Base-by-base conservation (phyloP, 2,113 vertebrate genomes). In the Azemiops feae region DNA sequence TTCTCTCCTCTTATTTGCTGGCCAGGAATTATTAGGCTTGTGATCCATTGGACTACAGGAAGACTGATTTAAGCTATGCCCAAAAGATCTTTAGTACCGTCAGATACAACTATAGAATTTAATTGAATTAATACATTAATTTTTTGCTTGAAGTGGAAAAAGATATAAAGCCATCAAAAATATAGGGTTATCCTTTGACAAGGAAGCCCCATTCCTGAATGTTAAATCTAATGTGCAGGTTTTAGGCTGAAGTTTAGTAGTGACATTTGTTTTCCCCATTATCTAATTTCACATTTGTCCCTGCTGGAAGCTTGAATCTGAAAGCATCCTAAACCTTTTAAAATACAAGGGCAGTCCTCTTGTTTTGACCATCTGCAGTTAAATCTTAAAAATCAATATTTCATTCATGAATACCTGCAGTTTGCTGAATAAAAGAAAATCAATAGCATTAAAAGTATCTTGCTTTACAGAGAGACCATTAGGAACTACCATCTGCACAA, bases 111-210 rank as follows among this genome's bases (percentile, higher is more conserved):
- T 57, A 43, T 25, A 20, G 74, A 92, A 89, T 88, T 92, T 34
- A 88, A 92, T 88, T 92, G n/a, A 88, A 92, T 89, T 88, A 50
- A 89, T 69, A 47, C 53, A 89, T 25, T 81, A 89, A 47, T 58
- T 58, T 85, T 69, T 89, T 92, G 39, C 14, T 92, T 10, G 88
- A 89, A 81, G 20, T 88, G 43, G 18, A 30, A 20, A 64, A 60
- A 55, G 30, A 55, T 34, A 53, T 47, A 89, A 85, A 23, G 39
- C 53, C 89, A 53, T 22, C 69, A 55, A 92, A 57, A 22, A 89
- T 92, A 89, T 89, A 50, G 52, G 47, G 39, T 12, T 89, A 85
- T 55, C 39, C 88, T 85, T 34, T 89, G 64, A 57, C 64, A 85
- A 92, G 85, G 39, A 55, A 25, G 18, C 39, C 20, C 52, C 53